Evolutionary conservation across 2,113 vertebrate species (phyloP).

Genomic region (Trachemys scripta): DNA sequence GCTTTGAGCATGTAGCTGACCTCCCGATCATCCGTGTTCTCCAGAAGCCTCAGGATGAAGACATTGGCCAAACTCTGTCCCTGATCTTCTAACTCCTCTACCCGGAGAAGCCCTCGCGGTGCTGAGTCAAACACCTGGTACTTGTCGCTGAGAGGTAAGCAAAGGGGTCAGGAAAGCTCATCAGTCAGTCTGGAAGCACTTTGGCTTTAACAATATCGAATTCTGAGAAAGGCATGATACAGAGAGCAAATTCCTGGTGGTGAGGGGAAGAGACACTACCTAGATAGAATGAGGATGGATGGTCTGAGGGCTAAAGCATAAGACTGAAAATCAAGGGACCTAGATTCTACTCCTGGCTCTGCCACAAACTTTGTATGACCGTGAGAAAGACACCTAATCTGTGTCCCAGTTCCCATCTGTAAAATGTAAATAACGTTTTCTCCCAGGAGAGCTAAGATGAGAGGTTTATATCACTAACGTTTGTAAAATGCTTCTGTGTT

Average conservation of each 20-base stretch:
- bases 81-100: constrained; percentile 95
- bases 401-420: neutral
- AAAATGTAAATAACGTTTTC: neutral
- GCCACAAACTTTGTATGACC: neutral
- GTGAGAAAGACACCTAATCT: neutral
- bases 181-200: neutral
- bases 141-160: constrained; percentile 84
- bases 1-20: constrained; percentile 95
- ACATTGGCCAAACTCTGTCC: constrained; percentile 92
- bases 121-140: constrained; percentile 96
- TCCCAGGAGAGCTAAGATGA: neutral
- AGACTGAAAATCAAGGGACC: neutral
- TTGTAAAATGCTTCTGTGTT: constrained; percentile 45
- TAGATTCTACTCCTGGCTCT: neutral
- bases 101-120: constrained; percentile 90
- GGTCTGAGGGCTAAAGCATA: neutral
- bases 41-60: constrained; percentile 92
- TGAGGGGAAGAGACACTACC: neutral
- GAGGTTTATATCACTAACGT: constrained; percentile 44
- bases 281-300: neutral
- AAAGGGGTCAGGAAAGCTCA: neutral
- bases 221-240: neutral
- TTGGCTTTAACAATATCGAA: constrained; percentile 7
- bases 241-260: neutral
- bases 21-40: constrained; percentile 91